A percentile compares a stretch with the other conserved stretches of the same genome.
These are phyloP conservation scores for Telenomus remus DNA, from an alignment of 1,140 invertebrate species.

Conservation along the genomic window DNA sequence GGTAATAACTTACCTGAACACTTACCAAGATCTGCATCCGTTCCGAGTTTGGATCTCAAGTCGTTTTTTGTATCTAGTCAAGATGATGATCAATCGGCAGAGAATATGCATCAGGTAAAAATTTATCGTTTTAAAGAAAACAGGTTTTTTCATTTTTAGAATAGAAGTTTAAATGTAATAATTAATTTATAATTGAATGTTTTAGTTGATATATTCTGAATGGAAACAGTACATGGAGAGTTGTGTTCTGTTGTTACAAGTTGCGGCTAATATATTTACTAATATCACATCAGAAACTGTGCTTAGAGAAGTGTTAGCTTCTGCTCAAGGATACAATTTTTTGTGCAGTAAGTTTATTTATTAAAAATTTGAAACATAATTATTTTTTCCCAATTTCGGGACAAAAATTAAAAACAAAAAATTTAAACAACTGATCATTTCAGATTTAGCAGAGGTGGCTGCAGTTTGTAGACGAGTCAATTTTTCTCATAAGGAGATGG, in stretches of 20 bases:
- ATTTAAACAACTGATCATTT: slow-evolving; percentile 11
- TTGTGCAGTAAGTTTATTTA: slow-evolving; percentile 74
- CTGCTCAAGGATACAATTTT: slow-evolving; percentile 78
- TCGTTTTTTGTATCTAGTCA: slow-evolving; percentile 67
- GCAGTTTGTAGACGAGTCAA: slow-evolving; percentile 73
- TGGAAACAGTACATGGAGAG: slow-evolving; percentile 79
- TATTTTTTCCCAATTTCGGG: too few species aligned
- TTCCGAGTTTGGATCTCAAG: slow-evolving; percentile 76
- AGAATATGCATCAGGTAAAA: slow-evolving; percentile 73
- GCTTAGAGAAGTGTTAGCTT: slow-evolving; percentile 77
- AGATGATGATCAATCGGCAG: slow-evolving; percentile 68
- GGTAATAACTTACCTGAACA: slow-evolving; percentile 61
- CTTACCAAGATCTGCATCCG: slow-evolving; percentile 73
- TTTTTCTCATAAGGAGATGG: slow-evolving; percentile 74
- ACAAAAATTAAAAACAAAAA: background rate
- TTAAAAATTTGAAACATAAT: too few species aligned
- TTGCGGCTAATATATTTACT: slow-evolving; percentile 77
- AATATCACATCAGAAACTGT: slow-evolving; percentile 76
- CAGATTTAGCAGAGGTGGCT: slow-evolving; percentile 74
- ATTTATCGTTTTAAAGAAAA: background rate
- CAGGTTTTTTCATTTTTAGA: too few species aligned
- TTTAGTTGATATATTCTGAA: slow-evolving; percentile 73
- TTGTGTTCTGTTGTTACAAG: slow-evolving; percentile 75
- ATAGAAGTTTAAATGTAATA: too few species aligned
- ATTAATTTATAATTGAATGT: too few species aligned